Evolutionary conservation across 2,888 invertebrate genomes (phyloP), one percentile per base, ranked within the genome.

Genomic region (Podotricha telesiphe): DNA sequence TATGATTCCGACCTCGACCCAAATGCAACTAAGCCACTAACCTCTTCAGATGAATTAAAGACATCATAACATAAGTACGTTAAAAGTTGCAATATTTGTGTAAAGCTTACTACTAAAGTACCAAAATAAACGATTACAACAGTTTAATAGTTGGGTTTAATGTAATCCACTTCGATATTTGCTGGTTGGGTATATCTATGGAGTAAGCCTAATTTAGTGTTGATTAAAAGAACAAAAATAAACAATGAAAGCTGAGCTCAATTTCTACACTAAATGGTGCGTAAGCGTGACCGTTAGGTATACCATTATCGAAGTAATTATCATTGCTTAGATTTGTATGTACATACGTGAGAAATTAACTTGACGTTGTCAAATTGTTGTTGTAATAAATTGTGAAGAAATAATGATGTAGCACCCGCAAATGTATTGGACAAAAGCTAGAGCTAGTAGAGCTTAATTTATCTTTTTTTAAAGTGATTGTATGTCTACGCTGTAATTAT

Each of bases 201-300:
- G 6, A 28, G 28, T 28, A 28, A 6, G 19, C 11, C 22, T 48
- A 45, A 68, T 34, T 65, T 45, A 51, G 11, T 48, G 48, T 55
- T 47, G 48, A 67, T 53, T 45, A 50, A 62, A 66, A 71, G 37
- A 50, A 55, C 28, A 69, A 68, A 63, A 66, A 63, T 64, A 68
- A 73, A 72, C 66, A 72, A 69, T 45, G 61, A 45, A 67, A 64
- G 58, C 51, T 51, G 64, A 64, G 66, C 70, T 67, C 48, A 69
- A 65, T 68, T 70, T 69, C 22, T 67, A 67, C 40, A 40, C 68
- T 55, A 63, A 68, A 58, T 40, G 51, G 64, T 66, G 71, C 55
- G 64, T 56, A 68, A 62, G 68, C 66, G 68, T 65, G 68, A 68
- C 70, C 73, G 71, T 68, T 69, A n/a, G n/a, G n/a, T n/a, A 72